phyloP scores from a whole-genome alignment of 2,113 vertebrate genomes.

The Motacilla alba region DNA sequence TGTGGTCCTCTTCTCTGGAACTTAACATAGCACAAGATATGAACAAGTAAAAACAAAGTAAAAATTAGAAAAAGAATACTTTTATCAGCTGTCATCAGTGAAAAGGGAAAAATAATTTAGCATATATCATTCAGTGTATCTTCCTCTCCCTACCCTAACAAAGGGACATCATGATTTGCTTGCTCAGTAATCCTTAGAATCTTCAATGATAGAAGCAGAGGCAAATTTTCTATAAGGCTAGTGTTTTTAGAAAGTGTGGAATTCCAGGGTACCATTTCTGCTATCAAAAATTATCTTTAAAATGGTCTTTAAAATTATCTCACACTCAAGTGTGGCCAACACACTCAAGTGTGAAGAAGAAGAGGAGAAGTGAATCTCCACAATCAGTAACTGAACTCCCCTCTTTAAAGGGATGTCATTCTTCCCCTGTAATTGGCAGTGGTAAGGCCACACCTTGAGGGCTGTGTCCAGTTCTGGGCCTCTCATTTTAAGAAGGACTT shows the following conservation, averaged over 20 bases:
- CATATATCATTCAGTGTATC: not conserved
- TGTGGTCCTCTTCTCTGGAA: not conserved
- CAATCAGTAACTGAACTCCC: not conserved
- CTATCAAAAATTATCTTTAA: not conserved
- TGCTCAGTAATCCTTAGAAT: not conserved
- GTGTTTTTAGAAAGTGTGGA: not conserved
- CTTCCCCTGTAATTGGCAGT: fast-evolving
- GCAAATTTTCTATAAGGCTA: not conserved
- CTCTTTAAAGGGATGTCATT: not conserved
- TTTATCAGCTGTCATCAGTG: not conserved
- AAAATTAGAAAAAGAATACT: not conserved
- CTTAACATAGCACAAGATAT: not conserved
- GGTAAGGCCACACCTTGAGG: not conserved
- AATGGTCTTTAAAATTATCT: not conserved
- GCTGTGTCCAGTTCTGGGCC: not conserved
- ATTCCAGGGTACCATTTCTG: not conserved
- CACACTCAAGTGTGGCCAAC: not conserved
- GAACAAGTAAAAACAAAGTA: not conserved
- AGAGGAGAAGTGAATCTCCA: not conserved
- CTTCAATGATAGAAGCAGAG: not conserved
- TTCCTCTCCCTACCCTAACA: not conserved
- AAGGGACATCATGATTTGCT: not conserved
- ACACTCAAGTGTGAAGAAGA: not conserved
- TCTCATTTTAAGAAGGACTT: fast-evolving
- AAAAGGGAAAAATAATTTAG: not conserved